These are phyloP conservation scores for Aphaenogaster rudis DNA, from an alignment of 1,140 invertebrate genomes.

Conservation along the genomic window DNA sequence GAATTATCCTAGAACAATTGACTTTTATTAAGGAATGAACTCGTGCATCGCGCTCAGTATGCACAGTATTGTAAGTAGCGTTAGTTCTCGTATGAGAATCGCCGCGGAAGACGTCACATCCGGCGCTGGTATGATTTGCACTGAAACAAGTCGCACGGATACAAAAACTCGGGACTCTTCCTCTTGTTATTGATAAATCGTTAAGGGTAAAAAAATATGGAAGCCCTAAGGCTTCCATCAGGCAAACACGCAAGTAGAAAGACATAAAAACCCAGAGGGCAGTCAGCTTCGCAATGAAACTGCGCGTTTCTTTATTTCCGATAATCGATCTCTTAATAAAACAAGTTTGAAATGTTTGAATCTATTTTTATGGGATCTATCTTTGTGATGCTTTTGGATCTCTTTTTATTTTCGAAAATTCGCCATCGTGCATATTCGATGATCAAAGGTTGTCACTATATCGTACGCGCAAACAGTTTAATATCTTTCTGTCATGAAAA, in stretches of 20 bases:
- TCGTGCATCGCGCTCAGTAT: constrained; percentile 80
- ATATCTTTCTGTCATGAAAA: constrained; percentile 4
- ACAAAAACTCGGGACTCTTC: not conserved
- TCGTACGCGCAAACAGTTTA: not conserved
- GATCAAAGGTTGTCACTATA: not conserved
- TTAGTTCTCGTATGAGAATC: constrained; percentile 78
- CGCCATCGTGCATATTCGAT: not conserved
- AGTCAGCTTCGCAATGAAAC: not conserved
- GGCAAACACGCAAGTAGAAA: not conserved
- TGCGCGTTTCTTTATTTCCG: not conserved
- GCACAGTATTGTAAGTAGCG: constrained; percentile 77
- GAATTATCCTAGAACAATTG: constrained; percentile 85
- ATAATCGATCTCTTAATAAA: not conserved
- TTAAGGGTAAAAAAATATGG: not conserved
- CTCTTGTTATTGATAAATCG: not conserved
- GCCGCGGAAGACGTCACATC: constrained; percentile 78
- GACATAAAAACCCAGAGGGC: not conserved
- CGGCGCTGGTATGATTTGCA: constrained; percentile 80
- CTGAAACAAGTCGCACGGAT: constrained; percentile 76
- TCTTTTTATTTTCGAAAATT: not conserved
- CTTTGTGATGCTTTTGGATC: not conserved
- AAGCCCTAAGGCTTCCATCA: not conserved
- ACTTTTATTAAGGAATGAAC: constrained; percentile 85
- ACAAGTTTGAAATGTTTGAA: not conserved
- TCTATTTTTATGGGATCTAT: not conserved